Percentiles rank a stretch among this genome's conserved stretches.
phyloP scores from a whole-genome alignment of 2,888 invertebrate genomes.

The Hyppa rectilinea region DNA sequence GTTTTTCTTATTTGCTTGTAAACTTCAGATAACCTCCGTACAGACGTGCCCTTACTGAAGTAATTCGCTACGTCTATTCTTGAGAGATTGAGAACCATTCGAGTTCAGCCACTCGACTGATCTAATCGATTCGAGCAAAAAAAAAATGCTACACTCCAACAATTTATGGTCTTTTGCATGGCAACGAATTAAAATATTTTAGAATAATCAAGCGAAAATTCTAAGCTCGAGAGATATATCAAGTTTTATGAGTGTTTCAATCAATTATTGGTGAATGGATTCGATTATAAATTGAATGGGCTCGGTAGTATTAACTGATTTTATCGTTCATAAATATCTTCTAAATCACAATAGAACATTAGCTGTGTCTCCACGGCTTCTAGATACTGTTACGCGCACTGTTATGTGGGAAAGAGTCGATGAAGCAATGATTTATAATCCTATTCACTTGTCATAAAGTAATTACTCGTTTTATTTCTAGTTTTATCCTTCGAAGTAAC shows the following conservation, averaged over 20 bases:
- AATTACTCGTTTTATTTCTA: conserved; percentile 45
- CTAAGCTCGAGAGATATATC: conserved; percentile 33
- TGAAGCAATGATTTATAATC: conserved; percentile 56
- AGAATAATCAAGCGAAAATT: conserved; percentile 39
- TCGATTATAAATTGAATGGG: conserved; percentile 41
- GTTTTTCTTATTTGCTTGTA: conserved; percentile 34
- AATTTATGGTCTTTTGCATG: conserved; percentile 41
- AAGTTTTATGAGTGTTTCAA: conserved; percentile 53
- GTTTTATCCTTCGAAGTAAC: conserved; percentile 32
- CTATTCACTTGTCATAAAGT: conserved; percentile 61
- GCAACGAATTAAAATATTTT: conserved; percentile 38
- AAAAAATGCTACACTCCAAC: conserved; percentile 49
- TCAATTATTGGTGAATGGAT: conserved; percentile 55
- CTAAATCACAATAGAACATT: conserved; percentile 64
- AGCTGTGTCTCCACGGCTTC: conserved; percentile 37
- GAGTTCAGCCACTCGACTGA: conserved; percentile 51
- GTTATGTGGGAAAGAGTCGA: conserved; percentile 53
- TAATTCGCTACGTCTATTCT: conserved; percentile 39
- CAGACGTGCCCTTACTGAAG: conserved; percentile 34
- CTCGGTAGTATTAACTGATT: conserved; percentile 40
- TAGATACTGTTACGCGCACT: conserved; percentile 43
- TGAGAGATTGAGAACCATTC: conserved; percentile 55
- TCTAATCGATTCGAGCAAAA: conserved; percentile 51
- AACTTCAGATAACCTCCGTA: conserved; percentile 46
- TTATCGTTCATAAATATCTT: conserved; percentile 58